Evolutionary conservation across 2,888 invertebrate genomes (phyloP).

Genomic region (Argyresthia albistria): DNA sequence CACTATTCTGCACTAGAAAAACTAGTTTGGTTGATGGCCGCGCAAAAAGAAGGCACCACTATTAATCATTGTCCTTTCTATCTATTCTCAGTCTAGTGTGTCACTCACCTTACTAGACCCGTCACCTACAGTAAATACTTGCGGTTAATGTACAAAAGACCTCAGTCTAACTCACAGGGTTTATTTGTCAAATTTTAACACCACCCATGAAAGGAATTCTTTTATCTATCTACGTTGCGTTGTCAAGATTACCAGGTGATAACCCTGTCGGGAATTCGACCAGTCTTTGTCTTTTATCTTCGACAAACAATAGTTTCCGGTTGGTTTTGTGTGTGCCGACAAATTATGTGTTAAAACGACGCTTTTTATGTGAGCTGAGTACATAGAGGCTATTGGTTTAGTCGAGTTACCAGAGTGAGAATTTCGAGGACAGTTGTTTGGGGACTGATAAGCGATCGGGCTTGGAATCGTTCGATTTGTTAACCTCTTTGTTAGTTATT

Average conservation of each 20-base stretch:
- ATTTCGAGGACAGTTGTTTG: background rate
- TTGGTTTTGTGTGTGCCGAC: slow-evolving; percentile 27
- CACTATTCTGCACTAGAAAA: too few species aligned
- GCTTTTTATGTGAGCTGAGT: slow-evolving; percentile 3
- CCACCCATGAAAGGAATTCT: slow-evolving; percentile 51
- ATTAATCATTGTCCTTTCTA: too few species aligned
- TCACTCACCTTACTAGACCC: too few species aligned
- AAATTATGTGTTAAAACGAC: slow-evolving; percentile 33
- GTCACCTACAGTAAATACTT: background rate
- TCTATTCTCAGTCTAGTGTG: too few species aligned
- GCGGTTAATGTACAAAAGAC: background rate
- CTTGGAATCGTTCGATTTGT: background rate
- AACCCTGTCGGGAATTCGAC: slow-evolving; percentile 47
- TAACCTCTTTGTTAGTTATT: background rate
- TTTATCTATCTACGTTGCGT: slow-evolving; percentile 44
- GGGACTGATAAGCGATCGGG: background rate
- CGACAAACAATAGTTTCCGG: slow-evolving; percentile 63
- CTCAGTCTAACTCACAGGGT: background rate
- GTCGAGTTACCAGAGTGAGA: background rate
- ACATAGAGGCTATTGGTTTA: slow-evolving; percentile 2
- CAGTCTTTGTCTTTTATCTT: slow-evolving; percentile 64
- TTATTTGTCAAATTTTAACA: slow-evolving; percentile 59
- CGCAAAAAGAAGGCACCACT: too few species aligned
- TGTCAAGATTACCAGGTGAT: slow-evolving; percentile 43
- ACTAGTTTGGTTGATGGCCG: too few species aligned